Percentiles rank a stretch among this genome's conserved stretches.
Conservation (phyloP, 1,140 invertebrate genomes). For the Scaptodrosophila lebanonensis region DNA sequence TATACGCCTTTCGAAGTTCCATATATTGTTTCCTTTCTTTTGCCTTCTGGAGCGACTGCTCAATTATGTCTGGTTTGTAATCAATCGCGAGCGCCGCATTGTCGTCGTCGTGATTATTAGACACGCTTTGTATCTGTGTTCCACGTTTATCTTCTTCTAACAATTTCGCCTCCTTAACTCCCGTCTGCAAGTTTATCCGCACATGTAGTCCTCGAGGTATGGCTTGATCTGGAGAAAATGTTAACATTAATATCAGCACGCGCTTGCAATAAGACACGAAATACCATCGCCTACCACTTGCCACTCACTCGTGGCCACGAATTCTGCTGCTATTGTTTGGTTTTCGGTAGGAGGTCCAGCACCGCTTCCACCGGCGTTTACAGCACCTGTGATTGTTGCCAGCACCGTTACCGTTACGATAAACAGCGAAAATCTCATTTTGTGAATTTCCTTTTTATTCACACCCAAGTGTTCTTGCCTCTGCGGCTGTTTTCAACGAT, state of each 20-base stretch:
- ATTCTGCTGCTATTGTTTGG: conserved; percentile 64
- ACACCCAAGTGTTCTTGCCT: too few species aligned
- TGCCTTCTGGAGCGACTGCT: conserved; percentile 65
- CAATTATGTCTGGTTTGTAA: conserved; percentile 51
- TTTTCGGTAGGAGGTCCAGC: too few species aligned
- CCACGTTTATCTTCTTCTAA: conserved; percentile 78
- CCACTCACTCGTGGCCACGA: conserved; percentile 81
- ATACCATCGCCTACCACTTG: conserved; percentile 80
- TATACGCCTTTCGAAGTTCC: conserved; percentile 83
- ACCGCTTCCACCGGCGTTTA: too few species aligned
- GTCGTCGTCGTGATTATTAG: conserved; percentile 9
- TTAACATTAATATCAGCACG: neutral
- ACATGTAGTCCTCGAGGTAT: conserved; percentile 86
- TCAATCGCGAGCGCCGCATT: conserved; percentile 36
- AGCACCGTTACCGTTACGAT: too few species aligned
- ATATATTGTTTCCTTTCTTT: conserved; percentile 79
- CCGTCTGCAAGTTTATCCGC: conserved; percentile 85
- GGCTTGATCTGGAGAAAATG: conserved; percentile 80
- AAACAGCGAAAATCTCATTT: too few species aligned
- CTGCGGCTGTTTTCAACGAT: too few species aligned
- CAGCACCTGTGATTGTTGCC: too few species aligned
- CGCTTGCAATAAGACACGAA: conserved; percentile 38
- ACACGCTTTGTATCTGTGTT: conserved; percentile 44
- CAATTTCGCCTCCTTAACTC: conserved; percentile 85
- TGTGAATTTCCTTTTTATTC: too few species aligned